These are phyloP conservation scores for Porites lutea DNA, from an alignment of 64 coral and sea anemone species.

Conservation along the genomic window DNA sequence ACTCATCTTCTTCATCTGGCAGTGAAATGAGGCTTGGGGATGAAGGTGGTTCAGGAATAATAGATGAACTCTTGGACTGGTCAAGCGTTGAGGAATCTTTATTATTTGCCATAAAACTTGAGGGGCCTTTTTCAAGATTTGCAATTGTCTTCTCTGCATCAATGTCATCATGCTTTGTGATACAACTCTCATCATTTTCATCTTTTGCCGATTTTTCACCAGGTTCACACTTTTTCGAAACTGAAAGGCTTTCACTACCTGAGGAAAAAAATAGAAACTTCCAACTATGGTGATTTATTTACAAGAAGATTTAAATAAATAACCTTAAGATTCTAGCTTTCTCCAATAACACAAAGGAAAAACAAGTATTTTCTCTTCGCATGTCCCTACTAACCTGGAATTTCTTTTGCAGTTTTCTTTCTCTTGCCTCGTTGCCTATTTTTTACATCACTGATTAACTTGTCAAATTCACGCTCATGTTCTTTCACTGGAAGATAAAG, in stretches of 20 bases:
- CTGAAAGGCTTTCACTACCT: not conserved
- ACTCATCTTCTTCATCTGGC: slow-evolving; percentile 69
- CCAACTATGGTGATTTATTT: not conserved
- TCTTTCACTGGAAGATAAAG: slow-evolving; percentile 44
- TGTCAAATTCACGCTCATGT: slow-evolving; percentile 75
- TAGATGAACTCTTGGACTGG: slow-evolving; percentile 4
- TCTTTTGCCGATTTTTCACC: not conserved
- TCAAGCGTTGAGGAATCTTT: not conserved
- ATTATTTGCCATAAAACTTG: not conserved
- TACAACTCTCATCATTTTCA: not conserved
- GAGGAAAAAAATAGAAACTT: not conserved
- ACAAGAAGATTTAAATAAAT: too few species aligned
- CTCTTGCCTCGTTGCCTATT: slow-evolving; percentile 55
- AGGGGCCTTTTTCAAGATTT: not conserved
- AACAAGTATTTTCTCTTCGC: too few species aligned
- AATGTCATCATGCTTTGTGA: not conserved
- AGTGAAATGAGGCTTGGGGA: slow-evolving; percentile 60
- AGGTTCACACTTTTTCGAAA: not conserved
- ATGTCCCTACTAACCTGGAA: not conserved
- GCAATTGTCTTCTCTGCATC: not conserved
- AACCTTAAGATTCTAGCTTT: too few species aligned
- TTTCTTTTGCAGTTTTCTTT: slow-evolving; percentile 43
- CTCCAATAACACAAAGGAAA: too few species aligned
- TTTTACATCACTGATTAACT: slow-evolving; percentile 75
- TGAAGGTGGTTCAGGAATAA: slow-evolving; percentile 73